Evolutionary conservation across 2,113 vertebrate species (phyloP), one percentile per base, ranked within the genome.

Genomic region (Phaethornis superciliosus): DNA sequence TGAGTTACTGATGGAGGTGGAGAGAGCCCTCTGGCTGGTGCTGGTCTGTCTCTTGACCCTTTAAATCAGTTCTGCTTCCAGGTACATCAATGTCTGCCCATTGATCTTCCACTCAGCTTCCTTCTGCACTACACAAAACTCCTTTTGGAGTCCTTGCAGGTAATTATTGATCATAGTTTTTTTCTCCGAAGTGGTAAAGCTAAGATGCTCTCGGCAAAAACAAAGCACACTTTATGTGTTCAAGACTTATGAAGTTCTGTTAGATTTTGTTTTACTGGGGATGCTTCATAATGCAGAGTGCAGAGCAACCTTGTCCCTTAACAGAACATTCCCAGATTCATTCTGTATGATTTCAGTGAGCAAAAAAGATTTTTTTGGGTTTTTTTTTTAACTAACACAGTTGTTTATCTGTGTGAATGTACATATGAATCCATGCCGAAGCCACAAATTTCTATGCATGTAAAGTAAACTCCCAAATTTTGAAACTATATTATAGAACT

Each of bases 1-100:
- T 56, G 54, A 70, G 46, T 21, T 83, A 79, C 42, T 0, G 3
- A 35, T 19, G 28, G 68, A 92, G 52, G 64, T 70, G 9, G 3
- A 88, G 32, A 55, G 18, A 47, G 68, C 79, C 83, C 64, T 90
- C 76, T 83, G 76, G 64, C 64, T 87, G 52, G 15, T 81, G 11
- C 67, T 69, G 46, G 51, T 77, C 32, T 52, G 19, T 67, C 42
- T 63, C 72, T 80, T 88, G 86, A 70, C 64, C 72, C 42, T 90
- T 88, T 70, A 90, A 94, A 90, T 92, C 49, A 56, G 42, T 94
- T 77, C 16, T 81, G 44, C 60, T 93, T 78, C 81, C 56, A 83
- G 64, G 42, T 63, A 51, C 52, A 16, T 74, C 67, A 60, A 49
- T 52, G 44, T 47, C 77, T 67, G 46, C 59, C 22, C 42, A 88